Evolutionary conservation across 2,797 vertebrate species (phyloP), one percentile per base, ranked within the genome.

Genomic region (Lemur catta): DNA sequence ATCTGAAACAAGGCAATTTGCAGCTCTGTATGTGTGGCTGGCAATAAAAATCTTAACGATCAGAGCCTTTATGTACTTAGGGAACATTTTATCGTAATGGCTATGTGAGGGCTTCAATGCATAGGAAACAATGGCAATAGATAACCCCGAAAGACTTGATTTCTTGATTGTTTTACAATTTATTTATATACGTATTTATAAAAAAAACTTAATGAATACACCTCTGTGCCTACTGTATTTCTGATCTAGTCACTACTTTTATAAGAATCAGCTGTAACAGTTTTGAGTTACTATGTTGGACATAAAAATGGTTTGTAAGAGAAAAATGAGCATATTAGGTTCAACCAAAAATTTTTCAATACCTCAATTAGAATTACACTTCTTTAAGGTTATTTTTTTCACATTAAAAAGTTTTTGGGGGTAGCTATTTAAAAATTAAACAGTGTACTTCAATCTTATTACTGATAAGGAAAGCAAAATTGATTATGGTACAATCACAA

Each of bases 1-100:
- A 99, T 99, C 98, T 99, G 98, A 99, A 99, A 99, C 98, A 98
- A 98, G 98, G 98, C 99, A 99, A 99, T 99, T 99, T 99, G 98
- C 98, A 98, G 98, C 98, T 98, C 98, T 98, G 98, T 98, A 98
- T 99, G 98, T 98, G 98, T 98, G 98, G 98, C 98, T 98, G 98
- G 98, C 98, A 98, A 98, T 99, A 99, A 99, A 99, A 99, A 99
- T 98, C 98, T 98, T 99, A 99, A 99, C 98, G 98, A 99, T 99
- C 98, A 98, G 98, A 99, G 99, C 98, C 98, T 99, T 99, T 99
- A 99, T 99, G 98, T 99, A 99, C 99, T 99, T 99, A 99, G 98
- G 97, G 98, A 99, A 98, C 98, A 96, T 99, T 99, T 99, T 99
- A 99, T 98, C 98, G 98, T 98, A 99, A 99, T 98, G 98, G 98